A percentile compares a stretch with the other conserved stretches of the same genome.
These are phyloP conservation scores for Drosophila tristis DNA, from an alignment of 1,140 invertebrate species.

Conservation along the genomic window DNA sequence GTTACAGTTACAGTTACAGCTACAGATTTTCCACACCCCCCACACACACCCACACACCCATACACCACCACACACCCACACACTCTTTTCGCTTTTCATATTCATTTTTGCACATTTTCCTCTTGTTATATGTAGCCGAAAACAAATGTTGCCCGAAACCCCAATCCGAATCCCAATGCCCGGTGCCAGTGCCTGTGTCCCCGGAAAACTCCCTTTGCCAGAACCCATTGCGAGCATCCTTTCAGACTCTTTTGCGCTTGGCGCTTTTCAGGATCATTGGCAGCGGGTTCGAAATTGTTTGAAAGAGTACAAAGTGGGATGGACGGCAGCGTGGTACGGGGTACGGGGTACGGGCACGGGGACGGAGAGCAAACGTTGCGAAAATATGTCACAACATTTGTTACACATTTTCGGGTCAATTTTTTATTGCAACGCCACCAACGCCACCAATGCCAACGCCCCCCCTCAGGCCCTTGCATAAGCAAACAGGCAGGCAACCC, in stretches of 20 bases:
- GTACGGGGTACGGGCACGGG: neutral
- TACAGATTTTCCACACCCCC: slow-evolving; percentile 61
- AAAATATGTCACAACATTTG: slow-evolving; percentile 83
- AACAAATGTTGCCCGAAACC: slow-evolving; percentile 78
- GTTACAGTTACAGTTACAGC: slow-evolving; percentile 65
- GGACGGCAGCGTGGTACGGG: neutral
- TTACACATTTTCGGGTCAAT: slow-evolving; percentile 83
- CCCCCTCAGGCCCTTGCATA: slow-evolving; percentile 22
- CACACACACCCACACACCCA: slow-evolving; percentile 18
- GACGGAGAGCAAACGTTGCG: slow-evolving; percentile 56
- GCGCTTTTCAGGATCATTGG: slow-evolving; percentile 79
- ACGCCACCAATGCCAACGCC: slow-evolving; percentile 16
- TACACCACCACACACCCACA: slow-evolving; percentile 3
- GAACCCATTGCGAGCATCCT: slow-evolving; percentile 68
- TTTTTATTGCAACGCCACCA: slow-evolving; percentile 77
- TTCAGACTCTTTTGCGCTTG: slow-evolving; percentile 64
- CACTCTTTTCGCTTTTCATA: slow-evolving; percentile 43
- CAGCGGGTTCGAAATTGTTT: slow-evolving; percentile 50
- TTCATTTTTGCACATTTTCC: slow-evolving; percentile 74
- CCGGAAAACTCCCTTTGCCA: neutral
- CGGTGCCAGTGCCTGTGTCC: neutral
- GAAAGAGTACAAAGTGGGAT: no score
- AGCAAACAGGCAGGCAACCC: slow-evolving; percentile 24
- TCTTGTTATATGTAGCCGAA: slow-evolving; percentile 65
- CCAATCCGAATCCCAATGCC: neutral